Base-by-base conservation (phyloP, 2,888 invertebrate genomes). In the Dicycla oo region DNA sequence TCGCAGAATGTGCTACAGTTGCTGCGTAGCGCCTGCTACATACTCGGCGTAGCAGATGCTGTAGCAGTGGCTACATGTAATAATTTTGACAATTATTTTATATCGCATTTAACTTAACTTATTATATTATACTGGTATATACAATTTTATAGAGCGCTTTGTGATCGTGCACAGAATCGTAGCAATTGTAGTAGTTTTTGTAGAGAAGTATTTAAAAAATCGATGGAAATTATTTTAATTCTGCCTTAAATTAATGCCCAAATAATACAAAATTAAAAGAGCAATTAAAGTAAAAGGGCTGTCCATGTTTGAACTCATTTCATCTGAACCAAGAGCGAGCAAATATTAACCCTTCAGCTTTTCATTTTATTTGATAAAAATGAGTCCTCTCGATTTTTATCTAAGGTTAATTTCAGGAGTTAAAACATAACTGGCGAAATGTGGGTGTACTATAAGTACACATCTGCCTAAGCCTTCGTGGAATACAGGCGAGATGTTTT, bases 341-440 rank as follows among this genome's bases (percentile, higher is more conserved):
- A 64, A 79, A 67, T 76, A 80, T 78, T 69, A 75, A 66, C 54
- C 57, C 54, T 69, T 63, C 47, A 58, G 56, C 62, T 70, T 63
- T 64, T 47, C 69, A 67, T 47, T 56, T 75, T 62, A 66, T 80
- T 69, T 69, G 45, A 63, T 38, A 45, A 58, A 80, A 58, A 66
- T 66, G 38, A 62, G 47, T 57, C 56, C 51, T 75, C 62, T 70
- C 63, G 45, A 64, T 68, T 66, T n/a, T 43, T 76, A 65, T 45
- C 30, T 13, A 30, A 34, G 38, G 23, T 43, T 45, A 26, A 60
- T 74, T 65, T 60, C 57, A 67, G 43, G n/a, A n/a, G n/a, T n/a
- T n/a, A n/a, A n/a, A n/a, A n/a, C n/a, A n/a, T n/a, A n/a, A n/a
- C n/a, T n/a, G n/a, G n/a, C n/a, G n/a, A n/a, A n/a, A n/a, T n/a